Base-by-base conservation (phyloP, 2,888 invertebrate genomes). In the Parapristionchus giblindavisi region DNA sequence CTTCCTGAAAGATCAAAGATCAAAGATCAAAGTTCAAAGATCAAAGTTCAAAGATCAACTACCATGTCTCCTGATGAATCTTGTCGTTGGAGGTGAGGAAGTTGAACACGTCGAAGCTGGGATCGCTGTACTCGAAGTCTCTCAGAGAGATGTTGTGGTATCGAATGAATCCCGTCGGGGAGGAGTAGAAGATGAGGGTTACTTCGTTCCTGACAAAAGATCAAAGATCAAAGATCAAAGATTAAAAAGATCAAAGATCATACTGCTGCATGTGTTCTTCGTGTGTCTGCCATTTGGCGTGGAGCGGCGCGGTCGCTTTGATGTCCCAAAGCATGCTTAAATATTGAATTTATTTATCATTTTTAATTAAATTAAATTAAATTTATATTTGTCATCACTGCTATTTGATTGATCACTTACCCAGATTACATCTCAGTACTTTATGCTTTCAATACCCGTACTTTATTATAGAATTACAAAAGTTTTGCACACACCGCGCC, bases 301-400 rank as follows among this genome's bases (percentile, higher is more conserved):
- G 74, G 17, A 88, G 80, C 32, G 78, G 79, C 17, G 81, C 78
- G 5, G 89, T 89, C 11, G 87, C 87, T 54, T 87, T 84, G 40
- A 87, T 80, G 77, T 89, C 89, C 40, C 86, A 83, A 56, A 89
- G 77, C 6, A 89, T 68, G 34, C 86, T 84, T 32, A 85, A 84
- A 21, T 89, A 83, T 48, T 36, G 1, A 21, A 34, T 36, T 21
- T 24, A 3, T 34, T 11, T 24, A n/a, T 36, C 11, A 24, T 24
- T 52, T 52, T 24, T 24, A 54, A 29, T 58, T 34, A n/a, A n/a
- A n/a, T n/a, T n/a, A n/a, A n/a, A n/a, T n/a, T n/a, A n/a, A n/a
- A n/a, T n/a, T n/a, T n/a, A n/a, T n/a, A n/a, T n/a, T n/a, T n/a
- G n/a, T 32, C 32, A 29, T 61, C 14, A 21, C 21, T 61, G 6